Percentiles rank a stretch among this genome's conserved stretches.
These are phyloP conservation scores for Elymnias hypermnestra DNA, from an alignment of 1,140 invertebrate species.

Conservation along the genomic window DNA sequence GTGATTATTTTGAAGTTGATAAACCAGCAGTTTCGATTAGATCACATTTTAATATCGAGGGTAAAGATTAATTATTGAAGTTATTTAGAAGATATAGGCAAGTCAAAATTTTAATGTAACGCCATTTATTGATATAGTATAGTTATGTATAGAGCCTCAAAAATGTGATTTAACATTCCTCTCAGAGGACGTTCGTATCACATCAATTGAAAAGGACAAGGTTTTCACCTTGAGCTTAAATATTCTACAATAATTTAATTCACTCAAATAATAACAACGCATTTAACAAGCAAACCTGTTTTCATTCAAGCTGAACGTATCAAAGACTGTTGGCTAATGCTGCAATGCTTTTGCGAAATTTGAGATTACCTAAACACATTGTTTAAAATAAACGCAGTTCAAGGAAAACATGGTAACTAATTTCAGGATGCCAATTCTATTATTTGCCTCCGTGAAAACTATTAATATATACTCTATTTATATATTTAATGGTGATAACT, in stretches of 20 bases:
- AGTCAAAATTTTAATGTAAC: too few species aligned
- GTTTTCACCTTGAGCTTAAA: constrained; percentile 13
- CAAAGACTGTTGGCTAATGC: constrained; percentile 9
- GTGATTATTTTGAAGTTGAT: too few species aligned
- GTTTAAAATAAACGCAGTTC: constrained; percentile 11
- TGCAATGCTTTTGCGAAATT: constrained; percentile 6
- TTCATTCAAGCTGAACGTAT: constrained; percentile 18
- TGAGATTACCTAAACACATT: constrained; percentile 9
- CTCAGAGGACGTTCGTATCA: constrained; percentile 7
- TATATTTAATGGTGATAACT: too few species aligned
- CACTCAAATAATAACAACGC: constrained; percentile 9
- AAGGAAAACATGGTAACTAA: constrained; percentile 2
- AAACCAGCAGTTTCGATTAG: too few species aligned
- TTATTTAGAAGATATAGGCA: too few species aligned
- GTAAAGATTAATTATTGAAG: too few species aligned
- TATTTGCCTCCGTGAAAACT: too few species aligned
- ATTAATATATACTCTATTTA: too few species aligned
- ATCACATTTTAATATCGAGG: too few species aligned
- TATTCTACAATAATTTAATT: constrained; percentile 14
- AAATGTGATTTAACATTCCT: not conserved
- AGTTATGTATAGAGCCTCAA: too few species aligned
- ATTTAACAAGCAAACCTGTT: constrained; percentile 14
- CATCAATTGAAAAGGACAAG: constrained; percentile 13
- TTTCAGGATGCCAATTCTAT: not conserved
- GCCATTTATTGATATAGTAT: too few species aligned